These are phyloP conservation scores for Speoplatyrhinus poulsoni DNA, from an alignment of 2,113 vertebrate species.

Conservation along the genomic window DNA sequence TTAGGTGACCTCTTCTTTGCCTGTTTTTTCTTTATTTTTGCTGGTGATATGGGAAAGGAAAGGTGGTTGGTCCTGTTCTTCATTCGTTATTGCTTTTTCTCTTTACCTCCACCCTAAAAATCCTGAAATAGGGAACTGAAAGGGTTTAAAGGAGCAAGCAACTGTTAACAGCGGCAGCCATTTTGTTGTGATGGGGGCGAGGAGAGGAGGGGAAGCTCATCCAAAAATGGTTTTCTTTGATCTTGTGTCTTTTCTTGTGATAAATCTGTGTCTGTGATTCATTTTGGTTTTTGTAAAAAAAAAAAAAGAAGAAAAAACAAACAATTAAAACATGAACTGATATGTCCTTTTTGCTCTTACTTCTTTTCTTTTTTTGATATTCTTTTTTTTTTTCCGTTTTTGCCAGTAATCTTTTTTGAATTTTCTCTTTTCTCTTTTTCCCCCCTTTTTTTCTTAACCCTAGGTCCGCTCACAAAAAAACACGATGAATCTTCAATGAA, in stretches of 20 bases:
- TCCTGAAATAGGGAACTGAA: constrained; percentile 28
- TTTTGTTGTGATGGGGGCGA: constrained; percentile 59
- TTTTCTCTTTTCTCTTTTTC: constrained; percentile 85
- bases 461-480: constrained; percentile 98
- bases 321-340: constrained; percentile 71
- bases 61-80: constrained; percentile 64
- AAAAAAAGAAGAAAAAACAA: constrained; percentile 30
- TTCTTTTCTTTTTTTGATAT: constrained; percentile 80
- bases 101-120: constrained; percentile 21
- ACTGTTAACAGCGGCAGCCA: constrained; percentile 41
- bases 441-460: constrained; percentile 92
- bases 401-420: constrained; percentile 88
- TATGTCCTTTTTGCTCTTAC: constrained; percentile 83
- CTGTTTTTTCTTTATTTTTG: constrained; percentile 2
- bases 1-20: constrained; percentile 43
- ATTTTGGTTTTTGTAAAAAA: constrained; percentile 73
- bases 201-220: constrained; percentile 32
- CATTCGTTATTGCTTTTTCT: constrained; percentile 50
- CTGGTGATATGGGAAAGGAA: constrained; percentile 10
- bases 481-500: constrained; percentile 85
- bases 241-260: constrained; percentile 82
- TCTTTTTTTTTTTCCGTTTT: constrained; percentile 81
- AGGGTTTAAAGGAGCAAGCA: constrained; percentile 35
- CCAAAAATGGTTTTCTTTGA: constrained; percentile 66
- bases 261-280: constrained; percentile 81